phyloP scores from a whole-genome alignment of 2,797 vertebrate species.

The Dicrostonyx torquatus region DNA sequence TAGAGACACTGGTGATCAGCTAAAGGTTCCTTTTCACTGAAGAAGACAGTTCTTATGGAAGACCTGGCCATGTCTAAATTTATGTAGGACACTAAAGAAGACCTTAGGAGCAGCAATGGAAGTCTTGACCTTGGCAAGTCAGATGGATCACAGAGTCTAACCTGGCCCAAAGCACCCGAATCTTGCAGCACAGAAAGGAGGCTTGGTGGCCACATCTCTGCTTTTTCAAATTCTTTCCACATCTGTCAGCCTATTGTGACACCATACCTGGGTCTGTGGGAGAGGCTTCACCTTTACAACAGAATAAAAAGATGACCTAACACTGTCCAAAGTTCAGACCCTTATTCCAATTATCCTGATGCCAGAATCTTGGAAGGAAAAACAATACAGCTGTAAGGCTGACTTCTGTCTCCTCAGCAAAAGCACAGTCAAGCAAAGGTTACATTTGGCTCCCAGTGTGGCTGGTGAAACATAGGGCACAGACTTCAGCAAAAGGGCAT shows the following conservation, averaged over 20 bases:
- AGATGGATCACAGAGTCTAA: too few relatives aligned
- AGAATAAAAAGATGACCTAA: neutral
- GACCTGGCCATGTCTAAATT: too few relatives aligned
- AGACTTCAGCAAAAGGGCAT: neutral
- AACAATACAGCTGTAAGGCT: neutral
- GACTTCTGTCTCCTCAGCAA: neutral
- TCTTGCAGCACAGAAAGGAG: too few relatives aligned
- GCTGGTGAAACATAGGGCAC: neutral
- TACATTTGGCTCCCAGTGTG: neutral
- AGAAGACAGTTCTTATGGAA: neutral
- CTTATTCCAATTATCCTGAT: too few relatives aligned
- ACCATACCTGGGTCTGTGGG: too few relatives aligned
- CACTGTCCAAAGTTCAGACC: too few relatives aligned
- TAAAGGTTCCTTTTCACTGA: neutral
- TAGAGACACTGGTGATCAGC: neutral
- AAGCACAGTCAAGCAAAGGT: neutral
- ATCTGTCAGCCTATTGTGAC: neutral
- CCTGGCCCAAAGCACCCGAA: neutral
- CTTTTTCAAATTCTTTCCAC: neutral
- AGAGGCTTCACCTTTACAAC: neutral
- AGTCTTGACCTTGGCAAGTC: neutral
- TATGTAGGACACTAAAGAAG: neutral
- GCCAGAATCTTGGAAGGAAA: too few relatives aligned
- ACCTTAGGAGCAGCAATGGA: neutral
- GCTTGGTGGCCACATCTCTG: neutral